Percentiles rank a stretch among this genome's conserved stretches.
These are phyloP conservation scores for Drosophila persimilis DNA, from an alignment of 1,140 invertebrate genomes.

Conservation along the genomic window DNA sequence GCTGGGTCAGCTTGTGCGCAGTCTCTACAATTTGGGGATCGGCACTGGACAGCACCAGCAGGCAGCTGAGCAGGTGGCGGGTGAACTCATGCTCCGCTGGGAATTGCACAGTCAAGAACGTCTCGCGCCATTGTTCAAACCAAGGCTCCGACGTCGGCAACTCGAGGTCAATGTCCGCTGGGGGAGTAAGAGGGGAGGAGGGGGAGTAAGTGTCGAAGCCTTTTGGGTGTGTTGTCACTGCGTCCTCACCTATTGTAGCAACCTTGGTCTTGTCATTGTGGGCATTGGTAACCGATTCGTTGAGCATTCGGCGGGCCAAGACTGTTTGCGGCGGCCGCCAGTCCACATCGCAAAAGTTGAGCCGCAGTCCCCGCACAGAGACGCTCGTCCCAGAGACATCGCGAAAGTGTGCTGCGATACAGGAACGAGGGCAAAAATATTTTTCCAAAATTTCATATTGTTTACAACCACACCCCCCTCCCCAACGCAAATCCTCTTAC, in stretches of 20 bases:
- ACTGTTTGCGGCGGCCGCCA: constrained; percentile 91
- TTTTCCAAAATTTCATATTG: not conserved
- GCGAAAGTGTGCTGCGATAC: constrained; percentile 88
- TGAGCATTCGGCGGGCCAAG: constrained; percentile 92
- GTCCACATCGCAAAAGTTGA: constrained; percentile 92
- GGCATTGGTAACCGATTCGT: constrained; percentile 91
- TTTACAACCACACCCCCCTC: constrained; percentile 16
- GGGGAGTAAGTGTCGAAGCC: not conserved
- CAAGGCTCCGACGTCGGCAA: constrained; percentile 93
- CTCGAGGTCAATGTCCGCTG: constrained; percentile 84
- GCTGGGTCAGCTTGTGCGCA: constrained; percentile 89
- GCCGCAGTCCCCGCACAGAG: constrained; percentile 90
- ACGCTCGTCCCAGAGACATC: constrained; percentile 91
- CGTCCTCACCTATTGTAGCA: constrained; percentile 83
- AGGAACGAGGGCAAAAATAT: not conserved
- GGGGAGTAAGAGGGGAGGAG: not conserved
- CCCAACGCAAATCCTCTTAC: constrained; percentile 83
- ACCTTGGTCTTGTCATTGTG: constrained; percentile 86
- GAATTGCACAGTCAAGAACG: constrained; percentile 94
- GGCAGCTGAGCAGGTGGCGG: constrained; percentile 95
- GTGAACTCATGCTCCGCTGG: constrained; percentile 98
- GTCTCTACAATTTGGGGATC: constrained; percentile 92
- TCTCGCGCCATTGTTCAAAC: constrained; percentile 98
- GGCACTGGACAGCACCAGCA: constrained; percentile 92
- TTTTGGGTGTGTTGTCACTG: not conserved